Conservation (phyloP, 1,140 invertebrate genomes). For the Zaprionus vittiger region DNA sequence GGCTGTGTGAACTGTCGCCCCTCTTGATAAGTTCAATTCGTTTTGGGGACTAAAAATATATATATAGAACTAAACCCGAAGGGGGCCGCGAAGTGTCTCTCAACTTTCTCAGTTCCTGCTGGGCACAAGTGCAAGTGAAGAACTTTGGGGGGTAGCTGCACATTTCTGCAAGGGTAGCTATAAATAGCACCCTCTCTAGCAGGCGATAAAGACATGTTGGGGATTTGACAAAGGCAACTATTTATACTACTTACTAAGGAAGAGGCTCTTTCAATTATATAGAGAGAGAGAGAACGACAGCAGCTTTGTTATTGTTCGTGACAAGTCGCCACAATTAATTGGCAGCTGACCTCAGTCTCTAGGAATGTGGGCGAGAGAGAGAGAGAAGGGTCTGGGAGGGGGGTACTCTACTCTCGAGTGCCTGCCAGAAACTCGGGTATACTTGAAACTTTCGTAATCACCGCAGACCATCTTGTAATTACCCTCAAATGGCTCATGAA, state of each 20-base stretch:
- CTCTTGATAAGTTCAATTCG: conserved; percentile 6
- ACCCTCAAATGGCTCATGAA: conserved; percentile 7
- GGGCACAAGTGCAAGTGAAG: conserved; percentile 6
- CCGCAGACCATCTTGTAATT: conserved; percentile 4
- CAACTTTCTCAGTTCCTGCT: conserved; percentile 8
- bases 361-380: not conserved
- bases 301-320: conserved; percentile 42
- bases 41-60: conserved; percentile 11
- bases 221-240: conserved; percentile 20
- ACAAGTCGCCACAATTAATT: conserved; percentile 42
- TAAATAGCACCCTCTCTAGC: not conserved
- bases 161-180: conserved; percentile 10
- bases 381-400: not conserved
- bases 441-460: conserved; percentile 23
- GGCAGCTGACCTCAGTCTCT: conserved; percentile 33
- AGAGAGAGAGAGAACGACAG: not conserved
- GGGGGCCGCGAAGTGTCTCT: not conserved
- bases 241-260: conserved; percentile 17
- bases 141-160: not conserved
- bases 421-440: not conserved
- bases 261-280: conserved; percentile 34
- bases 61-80: not conserved
- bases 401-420: not conserved
- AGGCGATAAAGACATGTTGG: not conserved
- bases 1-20: not conserved